phyloP scores from a whole-genome alignment of 92 coral and sea anemone species.

The Heliopora coerulea region DNA sequence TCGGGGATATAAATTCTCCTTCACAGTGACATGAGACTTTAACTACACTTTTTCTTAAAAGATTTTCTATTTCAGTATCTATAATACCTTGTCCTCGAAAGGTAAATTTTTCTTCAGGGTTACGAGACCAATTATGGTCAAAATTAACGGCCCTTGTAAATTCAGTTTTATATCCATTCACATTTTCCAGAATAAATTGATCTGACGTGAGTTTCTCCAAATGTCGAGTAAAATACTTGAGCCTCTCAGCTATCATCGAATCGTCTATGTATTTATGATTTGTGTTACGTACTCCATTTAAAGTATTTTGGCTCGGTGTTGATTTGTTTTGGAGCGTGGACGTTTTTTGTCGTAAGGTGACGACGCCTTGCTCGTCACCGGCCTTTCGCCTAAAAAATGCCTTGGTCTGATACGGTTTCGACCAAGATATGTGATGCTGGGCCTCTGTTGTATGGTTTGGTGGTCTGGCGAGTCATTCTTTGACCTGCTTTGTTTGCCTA shows the following conservation, averaged over 20 bases:
- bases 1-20: constrained; percentile 48
- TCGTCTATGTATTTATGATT: constrained; percentile 16
- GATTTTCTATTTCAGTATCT: constrained; percentile 30
- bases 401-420: no score
- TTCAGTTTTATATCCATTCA: constrained; percentile 48
- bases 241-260: constrained; percentile 53
- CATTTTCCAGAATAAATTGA: constrained; percentile 50
- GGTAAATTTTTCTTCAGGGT: constrained; percentile 44
- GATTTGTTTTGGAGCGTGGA: no score
- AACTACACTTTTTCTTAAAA: constrained; percentile 49
- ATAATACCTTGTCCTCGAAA: constrained; percentile 17
- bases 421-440: no score
- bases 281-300: constrained; percentile 37
- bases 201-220: constrained; percentile 54
- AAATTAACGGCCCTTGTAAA: constrained; percentile 8
- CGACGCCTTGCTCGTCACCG: no score
- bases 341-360: no score
- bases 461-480: no score
- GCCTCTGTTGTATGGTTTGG: no score
- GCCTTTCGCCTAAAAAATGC: no score
- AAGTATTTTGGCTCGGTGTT: no score
- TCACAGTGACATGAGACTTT: constrained; percentile 20
- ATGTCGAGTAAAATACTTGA: no score
- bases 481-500: no score
- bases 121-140: constrained; percentile 28